Evolutionary conservation across 2,888 invertebrate species (phyloP), one percentile per base, ranked within the genome.

Genomic region (Adelphocoris suturalis): DNA sequence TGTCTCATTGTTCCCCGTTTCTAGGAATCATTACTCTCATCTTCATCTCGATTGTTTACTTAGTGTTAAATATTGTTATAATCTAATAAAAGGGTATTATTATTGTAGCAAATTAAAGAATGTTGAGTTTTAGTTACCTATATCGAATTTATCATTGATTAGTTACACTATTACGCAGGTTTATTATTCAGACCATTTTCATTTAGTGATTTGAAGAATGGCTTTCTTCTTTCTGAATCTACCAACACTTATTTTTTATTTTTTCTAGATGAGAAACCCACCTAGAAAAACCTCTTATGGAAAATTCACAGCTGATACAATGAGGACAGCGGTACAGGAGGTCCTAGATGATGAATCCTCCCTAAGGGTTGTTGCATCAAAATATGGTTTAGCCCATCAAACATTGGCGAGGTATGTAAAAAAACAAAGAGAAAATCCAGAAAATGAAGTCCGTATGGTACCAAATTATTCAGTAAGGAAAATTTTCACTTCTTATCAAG

Each of bases 391-490:
- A 27, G 78, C 78, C 78, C 78, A 78, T 27, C 78, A 78, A 78
- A 78, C 78, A 78, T 78, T 78, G 27, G 16, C 28, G 19, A 55
- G 52, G 48, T 82, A 89, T 82, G 89, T 85, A 13, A 82, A 89
- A 55, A 89, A 89, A 68, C 16, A 84, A 23, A 89, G 55, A 84
- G 84, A 85, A 23, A 47, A 82, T 84, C 57, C 19, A 37, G 46
- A 28, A 19, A 57, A 13, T 27, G 78, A 78, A 81, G 81, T 81
- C 81, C 81, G 81, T 28, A 81, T 81, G 81, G 81, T 46, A 46
- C 81, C 81, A 28, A 81, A 81, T 81, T 81, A 81, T 46, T 37
- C 37, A 68, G 84, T 84, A 47, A 84, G 61, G n/a, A 23, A 28
- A 61, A 84, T 68, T 57, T 85, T 85, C 47, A 46, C 46, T 12